A percentile compares a stretch with the other conserved stretches of the same genome.
phyloP scores from a whole-genome alignment of 2,113 vertebrate genomes.

The Ondatra zibethicus region DNA sequence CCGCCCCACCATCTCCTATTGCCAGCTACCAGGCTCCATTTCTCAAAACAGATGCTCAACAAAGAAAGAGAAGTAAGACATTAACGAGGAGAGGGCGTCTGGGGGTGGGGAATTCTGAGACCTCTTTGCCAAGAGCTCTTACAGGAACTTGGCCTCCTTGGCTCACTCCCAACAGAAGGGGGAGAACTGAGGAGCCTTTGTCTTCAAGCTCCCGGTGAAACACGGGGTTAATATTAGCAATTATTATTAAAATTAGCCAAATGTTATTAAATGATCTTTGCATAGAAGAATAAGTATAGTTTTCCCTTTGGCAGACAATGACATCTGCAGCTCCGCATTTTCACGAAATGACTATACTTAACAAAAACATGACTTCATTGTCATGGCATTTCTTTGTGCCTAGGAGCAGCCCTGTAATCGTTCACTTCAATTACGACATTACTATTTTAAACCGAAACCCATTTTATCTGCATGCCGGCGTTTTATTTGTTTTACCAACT shows the following conservation, averaged over 20 bases:
- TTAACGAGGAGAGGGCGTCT: constrained; percentile 68
- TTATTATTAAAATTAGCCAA: constrained; percentile 85
- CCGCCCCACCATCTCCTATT: neutral
- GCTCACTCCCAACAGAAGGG: neutral
- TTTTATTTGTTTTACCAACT: constrained; percentile 92
- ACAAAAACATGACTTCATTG: constrained; percentile 90
- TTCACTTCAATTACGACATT: constrained; percentile 90
- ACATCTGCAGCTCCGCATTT: constrained; percentile 85
- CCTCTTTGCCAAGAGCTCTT: constrained; percentile 57
- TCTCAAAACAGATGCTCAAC: constrained; percentile 61
- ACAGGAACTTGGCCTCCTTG: constrained; percentile 56
- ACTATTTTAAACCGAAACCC: constrained; percentile 90
- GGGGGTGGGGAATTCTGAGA: constrained; percentile 34
- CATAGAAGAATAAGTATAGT: constrained; percentile 81
- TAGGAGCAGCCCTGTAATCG: constrained; percentile 89
- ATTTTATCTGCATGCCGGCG: constrained; percentile 90
- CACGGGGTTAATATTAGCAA: constrained; percentile 79
- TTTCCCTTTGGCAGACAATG: constrained; percentile 83
- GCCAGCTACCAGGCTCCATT: constrained; percentile 52
- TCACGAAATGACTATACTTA: constrained; percentile 83
- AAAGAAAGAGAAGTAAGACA: constrained; percentile 78
- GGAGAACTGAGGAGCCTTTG: constrained; percentile 43
- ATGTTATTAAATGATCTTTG: constrained; percentile 81
- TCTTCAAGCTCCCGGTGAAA: constrained; percentile 71
- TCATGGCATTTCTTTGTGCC: constrained; percentile 88